Base-by-base conservation (phyloP, 64 coral and sea anemone genomes). In the Pachyseris speciosa region DNA sequence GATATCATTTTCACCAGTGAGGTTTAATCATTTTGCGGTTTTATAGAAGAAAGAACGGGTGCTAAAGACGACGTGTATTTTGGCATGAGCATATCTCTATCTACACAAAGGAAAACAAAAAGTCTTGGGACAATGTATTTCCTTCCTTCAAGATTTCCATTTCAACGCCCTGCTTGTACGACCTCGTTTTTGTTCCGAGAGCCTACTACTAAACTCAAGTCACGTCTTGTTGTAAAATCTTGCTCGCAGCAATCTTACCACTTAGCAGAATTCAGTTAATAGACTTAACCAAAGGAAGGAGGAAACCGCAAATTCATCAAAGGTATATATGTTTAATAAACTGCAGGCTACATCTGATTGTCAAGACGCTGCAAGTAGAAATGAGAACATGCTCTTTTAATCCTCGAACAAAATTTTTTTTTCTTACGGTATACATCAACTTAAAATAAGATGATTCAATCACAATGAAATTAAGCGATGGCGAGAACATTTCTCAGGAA, bases 1-100 rank as follows among this genome's bases (percentile, higher is more conserved):
- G 73, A 16, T 76, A 52, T 76, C 42, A 76, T 76, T 51, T 76
- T 51, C 25, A 76, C 8, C 24, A 37, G 27, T 10, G 8, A 44
- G 34, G 42, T 9, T 74, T 37, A 74, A 44, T n/a, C 40, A 16
- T 51, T 76, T 76, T 76, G 73, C 12, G 73, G 73, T 76, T 76
- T 50, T 30, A 16, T 9, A 50, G 30, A 31, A 50, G 25, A 81
- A 20, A 17, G 2, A 1, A 10, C n/a, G 50, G 6, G 24, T 11
- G 30, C 27, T 67, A 2, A 15, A 39, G 33, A 39, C 34, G 33
- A 39, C 34, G 19, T 71, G 34, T 7, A 71, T 11, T 39, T 71
- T 36, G 2, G 10, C 65, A 68, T 68, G 59, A 64, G 3, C 27
- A 9, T 37, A 13, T 19, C 13, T 13, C 9, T 71, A 37, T 39